These are phyloP conservation scores for Amphiprion clarkii DNA, from an alignment of 2,797 vertebrate genomes.

Conservation along the genomic window DNA sequence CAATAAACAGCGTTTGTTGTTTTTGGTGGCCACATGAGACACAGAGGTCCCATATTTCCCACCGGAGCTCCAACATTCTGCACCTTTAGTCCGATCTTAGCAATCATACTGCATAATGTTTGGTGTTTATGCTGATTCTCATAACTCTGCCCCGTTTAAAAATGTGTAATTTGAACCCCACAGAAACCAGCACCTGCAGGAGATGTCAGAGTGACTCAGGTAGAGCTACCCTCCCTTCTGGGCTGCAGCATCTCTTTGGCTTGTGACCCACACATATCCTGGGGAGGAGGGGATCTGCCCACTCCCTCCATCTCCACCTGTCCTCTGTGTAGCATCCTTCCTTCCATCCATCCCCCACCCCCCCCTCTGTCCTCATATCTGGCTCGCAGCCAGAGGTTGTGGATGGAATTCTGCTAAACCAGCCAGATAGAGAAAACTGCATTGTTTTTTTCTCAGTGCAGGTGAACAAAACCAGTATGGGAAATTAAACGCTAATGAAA, in stretches of 20 bases:
- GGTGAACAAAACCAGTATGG: slow-evolving; percentile 6
- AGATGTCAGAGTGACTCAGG: slow-evolving; percentile 92
- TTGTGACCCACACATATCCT: slow-evolving; percentile 81
- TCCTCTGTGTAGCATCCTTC: slow-evolving; percentile 78
- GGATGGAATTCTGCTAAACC: slow-evolving; percentile 73
- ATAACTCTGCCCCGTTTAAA: slow-evolving; percentile 83
- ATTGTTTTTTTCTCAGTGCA: slow-evolving; percentile 36
- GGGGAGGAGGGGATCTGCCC: slow-evolving; percentile 77
- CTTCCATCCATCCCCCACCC: slow-evolving; percentile 68
- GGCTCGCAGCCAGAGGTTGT: slow-evolving; percentile 70
- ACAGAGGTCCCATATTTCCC: slow-evolving; percentile 26
- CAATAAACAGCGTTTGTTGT: slow-evolving; percentile 20
- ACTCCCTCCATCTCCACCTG: slow-evolving; percentile 80
- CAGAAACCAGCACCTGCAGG: slow-evolving; percentile 93
- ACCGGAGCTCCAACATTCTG: slow-evolving; percentile 37
- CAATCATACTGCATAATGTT: slow-evolving; percentile 76
- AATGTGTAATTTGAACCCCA: slow-evolving; percentile 92
- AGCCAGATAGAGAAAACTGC: slow-evolving; percentile 40
- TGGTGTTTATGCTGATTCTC: slow-evolving; percentile 83
- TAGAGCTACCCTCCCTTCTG: slow-evolving; percentile 86
- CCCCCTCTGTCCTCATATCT: slow-evolving; percentile 66
- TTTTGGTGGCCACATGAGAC: slow-evolving; percentile 35
- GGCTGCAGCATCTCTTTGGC: slow-evolving; percentile 87
- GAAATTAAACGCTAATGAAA: slow-evolving; percentile 17
- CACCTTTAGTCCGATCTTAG: slow-evolving; percentile 54